Percentiles rank a stretch among this genome's conserved stretches.
These are phyloP conservation scores for Acrocephalus kingi DNA, from an alignment of 2,113 vertebrate genomes.

Conservation along the genomic window DNA sequence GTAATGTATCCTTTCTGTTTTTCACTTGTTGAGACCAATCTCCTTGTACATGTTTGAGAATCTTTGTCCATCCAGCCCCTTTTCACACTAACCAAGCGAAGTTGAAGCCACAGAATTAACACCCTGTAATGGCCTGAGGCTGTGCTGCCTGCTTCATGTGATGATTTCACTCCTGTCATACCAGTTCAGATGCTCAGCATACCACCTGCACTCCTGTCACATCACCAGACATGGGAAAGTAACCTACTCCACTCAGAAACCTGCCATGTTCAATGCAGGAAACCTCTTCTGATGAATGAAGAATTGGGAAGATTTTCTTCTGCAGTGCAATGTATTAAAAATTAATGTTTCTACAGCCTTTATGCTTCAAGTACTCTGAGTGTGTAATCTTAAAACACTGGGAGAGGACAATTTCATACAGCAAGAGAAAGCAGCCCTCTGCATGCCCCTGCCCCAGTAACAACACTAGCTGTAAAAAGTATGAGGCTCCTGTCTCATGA, in stretches of 20 bases:
- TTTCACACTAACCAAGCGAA: fast-evolving
- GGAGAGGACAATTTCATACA: not conserved
- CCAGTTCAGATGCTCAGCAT: not conserved
- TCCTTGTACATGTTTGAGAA: not conserved
- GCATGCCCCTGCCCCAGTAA: not conserved
- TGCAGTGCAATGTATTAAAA: not conserved
- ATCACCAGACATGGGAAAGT: fast-evolving
- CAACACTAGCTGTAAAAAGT: not conserved
- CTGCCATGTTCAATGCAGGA: not conserved
- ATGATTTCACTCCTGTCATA: not conserved
- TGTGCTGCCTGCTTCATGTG: not conserved
- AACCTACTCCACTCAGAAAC: not conserved
- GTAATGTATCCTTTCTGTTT: not conserved
- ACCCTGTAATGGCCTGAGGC: fast-evolving
- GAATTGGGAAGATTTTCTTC: not conserved
- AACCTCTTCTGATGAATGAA: not conserved
- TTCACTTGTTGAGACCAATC: not conserved
- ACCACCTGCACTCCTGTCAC: not conserved
- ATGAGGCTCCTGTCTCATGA: not conserved
- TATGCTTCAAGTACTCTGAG: not conserved
- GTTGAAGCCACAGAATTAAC: not conserved
- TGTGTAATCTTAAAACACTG: not conserved
- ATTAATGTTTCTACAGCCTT: not conserved
- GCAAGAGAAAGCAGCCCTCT: not conserved
- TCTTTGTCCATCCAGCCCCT: not conserved